Conservation (phyloP, 2,113 vertebrate species). For the Pongo pygmaeus region DNA sequence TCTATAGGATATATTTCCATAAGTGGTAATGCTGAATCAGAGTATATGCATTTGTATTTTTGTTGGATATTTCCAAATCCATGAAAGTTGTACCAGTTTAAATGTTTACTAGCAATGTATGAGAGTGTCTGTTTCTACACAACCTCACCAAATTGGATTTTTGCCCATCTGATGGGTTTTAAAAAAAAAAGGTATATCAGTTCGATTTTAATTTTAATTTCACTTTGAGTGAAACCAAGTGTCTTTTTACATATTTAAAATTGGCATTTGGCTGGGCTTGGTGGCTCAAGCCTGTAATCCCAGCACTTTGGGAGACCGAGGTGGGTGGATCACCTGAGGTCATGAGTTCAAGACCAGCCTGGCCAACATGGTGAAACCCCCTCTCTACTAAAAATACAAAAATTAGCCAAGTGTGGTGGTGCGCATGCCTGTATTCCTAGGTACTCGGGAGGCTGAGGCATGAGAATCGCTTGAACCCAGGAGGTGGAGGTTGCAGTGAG, state of each 20-base stretch:
- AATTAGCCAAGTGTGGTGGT: too few species aligned
- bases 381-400: too few species aligned
- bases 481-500: too few species aligned
- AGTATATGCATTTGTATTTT: neutral
- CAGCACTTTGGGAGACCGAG: too few species aligned
- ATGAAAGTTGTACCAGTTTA: neutral
- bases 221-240: neutral
- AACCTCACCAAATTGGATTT: neutral
- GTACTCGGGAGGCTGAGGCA: too few species aligned
- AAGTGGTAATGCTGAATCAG: neutral
- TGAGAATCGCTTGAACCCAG: too few species aligned
- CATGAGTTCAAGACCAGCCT: too few species aligned
- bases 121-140: neutral
- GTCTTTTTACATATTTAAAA: neutral
- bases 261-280: neutral
- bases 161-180: neutral
- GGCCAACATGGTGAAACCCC: too few species aligned
- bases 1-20: neutral
- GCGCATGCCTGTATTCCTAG: too few species aligned
- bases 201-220: constrained; percentile 35
- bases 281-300: too few species aligned
- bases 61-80: neutral
- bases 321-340: too few species aligned
- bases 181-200: neutral
- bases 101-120: neutral